Evolutionary conservation across 2,797 vertebrate species (phyloP).

Genomic region (Choloepus didactylus): DNA sequence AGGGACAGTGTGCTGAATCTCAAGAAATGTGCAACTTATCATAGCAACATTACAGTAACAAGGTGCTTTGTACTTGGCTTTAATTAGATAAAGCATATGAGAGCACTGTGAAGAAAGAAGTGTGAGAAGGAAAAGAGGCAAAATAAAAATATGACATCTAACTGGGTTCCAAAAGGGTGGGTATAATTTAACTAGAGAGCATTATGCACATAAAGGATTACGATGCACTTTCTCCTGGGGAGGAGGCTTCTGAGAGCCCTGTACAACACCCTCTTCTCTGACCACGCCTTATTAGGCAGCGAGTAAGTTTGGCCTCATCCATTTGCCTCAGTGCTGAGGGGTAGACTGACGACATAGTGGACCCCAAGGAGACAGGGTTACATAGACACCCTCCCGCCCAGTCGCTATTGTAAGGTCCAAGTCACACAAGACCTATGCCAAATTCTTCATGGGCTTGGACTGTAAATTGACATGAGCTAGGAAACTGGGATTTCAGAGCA

Average conservation of each 20-base stretch:
- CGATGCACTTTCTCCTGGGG: background rate
- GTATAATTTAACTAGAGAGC: background rate
- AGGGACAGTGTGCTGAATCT: background rate
- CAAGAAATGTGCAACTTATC: background rate
- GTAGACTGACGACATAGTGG: background rate
- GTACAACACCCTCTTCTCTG: background rate
- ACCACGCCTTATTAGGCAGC: background rate
- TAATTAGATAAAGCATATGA: background rate
- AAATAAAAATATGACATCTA: background rate
- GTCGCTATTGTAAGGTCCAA: background rate
- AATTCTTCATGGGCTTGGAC: background rate
- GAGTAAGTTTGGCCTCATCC: background rate
- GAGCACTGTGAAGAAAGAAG: background rate
- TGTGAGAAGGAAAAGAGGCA: background rate
- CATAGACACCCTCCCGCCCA: background rate
- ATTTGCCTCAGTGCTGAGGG: background rate
- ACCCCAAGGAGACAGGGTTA: background rate
- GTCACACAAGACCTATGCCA: background rate
- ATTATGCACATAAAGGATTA: background rate
- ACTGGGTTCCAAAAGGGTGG: background rate
- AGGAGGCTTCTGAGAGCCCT: background rate
- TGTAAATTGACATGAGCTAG: background rate
- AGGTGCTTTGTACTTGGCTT: background rate
- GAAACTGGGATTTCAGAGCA: background rate
- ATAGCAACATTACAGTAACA: background rate